Percentiles rank a stretch among this genome's conserved stretches.
Conservation (phyloP, 1,140 invertebrate genomes). For the Drosophila elegans region DNA sequence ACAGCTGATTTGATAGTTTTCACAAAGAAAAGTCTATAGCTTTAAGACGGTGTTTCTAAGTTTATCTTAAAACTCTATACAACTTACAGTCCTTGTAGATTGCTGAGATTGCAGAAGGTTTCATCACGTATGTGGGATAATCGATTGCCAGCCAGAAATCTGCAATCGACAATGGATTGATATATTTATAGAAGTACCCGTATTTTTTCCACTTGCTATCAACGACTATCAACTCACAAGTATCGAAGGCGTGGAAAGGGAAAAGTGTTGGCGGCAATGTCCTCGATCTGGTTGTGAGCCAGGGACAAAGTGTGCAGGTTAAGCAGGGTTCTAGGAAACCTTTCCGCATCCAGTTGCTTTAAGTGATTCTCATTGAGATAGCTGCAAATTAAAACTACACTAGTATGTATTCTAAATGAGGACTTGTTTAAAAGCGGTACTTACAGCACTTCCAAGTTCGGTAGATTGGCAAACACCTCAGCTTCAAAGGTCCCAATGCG, state of each 20-base stretch:
- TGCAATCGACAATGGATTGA: conserved; percentile 45
- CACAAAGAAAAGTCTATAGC: no score
- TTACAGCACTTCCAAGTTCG: conserved; percentile 84
- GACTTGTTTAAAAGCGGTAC: conserved; percentile 23
- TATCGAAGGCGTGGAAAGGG: conserved; percentile 63
- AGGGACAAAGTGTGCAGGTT: conserved; percentile 81
- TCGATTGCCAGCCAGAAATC: conserved; percentile 84
- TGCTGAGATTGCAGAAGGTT: conserved; percentile 80
- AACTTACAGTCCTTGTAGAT: conserved; percentile 84
- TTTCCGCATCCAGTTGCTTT: conserved; percentile 46
- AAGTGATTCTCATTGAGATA: conserved; percentile 76
- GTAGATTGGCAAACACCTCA: conserved; percentile 68
- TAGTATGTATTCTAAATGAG: neutral
- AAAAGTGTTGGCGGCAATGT: conserved; percentile 73
- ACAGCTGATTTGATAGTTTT: no score
- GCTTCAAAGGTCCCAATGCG: conserved; percentile 70
- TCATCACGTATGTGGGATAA: conserved; percentile 65
- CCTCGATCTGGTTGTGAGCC: conserved; percentile 79
- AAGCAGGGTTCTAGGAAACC: conserved; percentile 64
- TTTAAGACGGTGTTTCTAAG: neutral
- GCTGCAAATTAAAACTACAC: conserved; percentile 19
- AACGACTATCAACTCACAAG: conserved; percentile 68
- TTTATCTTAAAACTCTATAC: neutral
- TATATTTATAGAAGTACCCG: conserved; percentile 8
- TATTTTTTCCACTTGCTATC: neutral